Conservation (phyloP, 1,140 invertebrate species). For the Portunus trituberculatus region DNA sequence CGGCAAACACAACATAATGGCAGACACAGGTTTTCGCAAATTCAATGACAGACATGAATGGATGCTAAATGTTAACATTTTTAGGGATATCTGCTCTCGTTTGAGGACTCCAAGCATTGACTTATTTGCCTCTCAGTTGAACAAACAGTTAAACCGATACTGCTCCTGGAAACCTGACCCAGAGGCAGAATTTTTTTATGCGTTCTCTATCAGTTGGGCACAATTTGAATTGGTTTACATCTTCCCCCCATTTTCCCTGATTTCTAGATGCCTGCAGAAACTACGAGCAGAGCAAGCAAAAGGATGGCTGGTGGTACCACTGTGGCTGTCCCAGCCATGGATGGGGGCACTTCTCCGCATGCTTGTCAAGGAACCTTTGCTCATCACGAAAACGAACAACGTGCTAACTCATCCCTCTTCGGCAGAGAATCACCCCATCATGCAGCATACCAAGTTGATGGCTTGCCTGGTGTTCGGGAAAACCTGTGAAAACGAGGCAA, state of each 20-base stretch:
- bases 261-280: constrained; percentile 36
- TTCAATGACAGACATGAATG: too few species aligned
- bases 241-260: constrained; percentile 25
- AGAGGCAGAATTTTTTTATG: constrained; percentile 36
- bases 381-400: neutral
- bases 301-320: constrained; percentile 36
- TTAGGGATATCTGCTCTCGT: too few species aligned
- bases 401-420: neutral
- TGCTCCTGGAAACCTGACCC: constrained; percentile 40
- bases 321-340: constrained; percentile 34
- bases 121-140: neutral
- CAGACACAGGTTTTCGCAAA: too few species aligned
- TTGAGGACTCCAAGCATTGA: too few species aligned
- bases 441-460: constrained; percentile 24
- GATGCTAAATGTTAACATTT: too few species aligned
- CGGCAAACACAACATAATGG: too few species aligned
- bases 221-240: constrained; percentile 41
- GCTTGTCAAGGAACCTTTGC: constrained; percentile 13
- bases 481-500: constrained; percentile 5
- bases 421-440: constrained; percentile 27
- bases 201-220: constrained; percentile 29
- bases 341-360: neutral
- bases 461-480: constrained; percentile 17
- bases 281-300: neutral
- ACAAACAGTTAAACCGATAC: constrained; percentile 14